Base-by-base conservation (phyloP, 2,113 vertebrate species). In the Scartelaos histophorus region DNA sequence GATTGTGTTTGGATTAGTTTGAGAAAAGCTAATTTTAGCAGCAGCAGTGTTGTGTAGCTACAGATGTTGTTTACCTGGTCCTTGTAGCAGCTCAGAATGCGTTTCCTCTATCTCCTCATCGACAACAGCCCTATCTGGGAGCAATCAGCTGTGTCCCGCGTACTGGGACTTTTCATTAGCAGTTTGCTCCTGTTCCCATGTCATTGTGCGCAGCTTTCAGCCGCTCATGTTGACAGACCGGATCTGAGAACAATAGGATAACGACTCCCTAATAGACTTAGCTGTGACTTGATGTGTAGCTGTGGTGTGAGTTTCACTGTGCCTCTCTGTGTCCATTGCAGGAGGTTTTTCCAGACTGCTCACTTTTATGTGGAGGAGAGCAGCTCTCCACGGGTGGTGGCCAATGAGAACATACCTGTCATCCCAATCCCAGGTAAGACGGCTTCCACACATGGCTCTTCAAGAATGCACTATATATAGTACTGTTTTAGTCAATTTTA, bases 351-450 rank as follows among this genome's bases (percentile, higher is more conserved):
- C 85, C 97, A 99, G 91, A 98, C 96, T 19, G 96, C 97, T 86
- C 97, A 99, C 92, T 97, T 99, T 93, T 99, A 98, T 80, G 95
- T 99, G 88, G 98, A 99, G 86, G 98, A 99, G 87, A 97, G 96
- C 94, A 97, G 88, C 82, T 98, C 98, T 43, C 96, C 96, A 21
- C 94, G 96, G 73, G 97, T 99, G 89, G 96, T 98, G 87, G 95
- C 95, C 92, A 98, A 98, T 93, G 97, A 99, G 84, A 98, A 93
- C 89, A 96, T 98, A 80, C 97, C 97, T 69, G 92, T 98, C 86
- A 97, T 98, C 85, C 95, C 96, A 64, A 97, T 99, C 90, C 95
- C 96, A 88, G 97, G 98, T 99, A 92, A 95, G 94, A 25, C 9
- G n/a, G 16, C 25, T 67, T 69, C 25, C 43, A 12, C 61, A 38